Percentiles rank a stretch among this genome's conserved stretches.
Conservation (phyloP, 2,888 invertebrate species). For the Orthosia cruda region DNA sequence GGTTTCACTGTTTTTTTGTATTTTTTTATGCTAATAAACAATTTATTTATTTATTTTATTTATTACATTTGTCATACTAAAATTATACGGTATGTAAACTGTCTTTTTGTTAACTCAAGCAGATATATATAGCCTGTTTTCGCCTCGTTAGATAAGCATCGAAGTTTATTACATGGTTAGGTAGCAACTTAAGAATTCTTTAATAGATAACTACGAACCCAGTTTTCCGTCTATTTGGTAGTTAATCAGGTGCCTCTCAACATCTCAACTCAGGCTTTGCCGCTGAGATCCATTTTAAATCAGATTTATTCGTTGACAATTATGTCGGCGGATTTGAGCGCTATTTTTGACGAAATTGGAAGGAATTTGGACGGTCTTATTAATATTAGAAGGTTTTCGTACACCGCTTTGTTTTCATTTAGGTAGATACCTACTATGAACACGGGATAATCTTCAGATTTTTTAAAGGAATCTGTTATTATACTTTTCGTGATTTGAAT, state of each 20-base stretch:
- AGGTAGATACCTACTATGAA: background rate
- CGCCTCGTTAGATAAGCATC: slow-evolving; percentile 28
- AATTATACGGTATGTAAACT: background rate
- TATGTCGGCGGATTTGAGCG: slow-evolving; percentile 38
- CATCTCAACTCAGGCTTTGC: slow-evolving; percentile 43
- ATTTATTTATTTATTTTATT: too few relatives aligned
- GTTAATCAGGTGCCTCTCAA: slow-evolving; percentile 49
- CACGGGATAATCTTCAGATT: background rate
- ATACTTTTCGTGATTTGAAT: background rate
- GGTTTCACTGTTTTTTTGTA: too few relatives aligned
- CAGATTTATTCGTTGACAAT: slow-evolving; percentile 57
- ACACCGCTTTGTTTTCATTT: slow-evolving; percentile 27
- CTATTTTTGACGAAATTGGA: slow-evolving; percentile 51
- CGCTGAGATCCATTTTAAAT: slow-evolving; percentile 55
- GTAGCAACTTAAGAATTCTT: slow-evolving; percentile 46
- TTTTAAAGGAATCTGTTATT: background rate
- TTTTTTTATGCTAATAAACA: too few relatives aligned
- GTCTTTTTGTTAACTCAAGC: slow-evolving; percentile 17
- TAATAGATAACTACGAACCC: slow-evolving; percentile 2
- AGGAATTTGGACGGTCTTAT: slow-evolving; percentile 32
- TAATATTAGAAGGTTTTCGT: slow-evolving; percentile 20
- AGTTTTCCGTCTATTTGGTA: slow-evolving; percentile 46
- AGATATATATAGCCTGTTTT: slow-evolving; percentile 17
- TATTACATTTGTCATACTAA: too few relatives aligned
- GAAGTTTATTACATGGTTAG: slow-evolving; percentile 40